phyloP scores from a whole-genome alignment of 2,113 vertebrate genomes.

The Urocynchramus pylzowi region DNA sequence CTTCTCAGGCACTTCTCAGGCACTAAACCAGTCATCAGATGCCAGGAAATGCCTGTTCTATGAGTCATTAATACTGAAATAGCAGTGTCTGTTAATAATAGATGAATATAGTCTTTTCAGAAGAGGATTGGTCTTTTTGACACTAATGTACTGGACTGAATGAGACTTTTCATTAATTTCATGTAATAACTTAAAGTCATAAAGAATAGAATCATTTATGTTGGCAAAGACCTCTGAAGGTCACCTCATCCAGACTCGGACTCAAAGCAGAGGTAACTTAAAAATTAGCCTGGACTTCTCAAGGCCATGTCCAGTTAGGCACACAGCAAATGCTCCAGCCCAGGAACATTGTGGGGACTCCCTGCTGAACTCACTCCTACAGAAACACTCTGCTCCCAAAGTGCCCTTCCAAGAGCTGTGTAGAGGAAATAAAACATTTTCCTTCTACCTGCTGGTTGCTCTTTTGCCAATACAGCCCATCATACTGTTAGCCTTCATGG shows the following conservation, averaged over 20 bases:
- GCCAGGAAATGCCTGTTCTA: neutral
- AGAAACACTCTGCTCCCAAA: neutral
- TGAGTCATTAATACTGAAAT: constrained; percentile 26
- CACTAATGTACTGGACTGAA: neutral
- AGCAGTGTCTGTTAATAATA: constrained; percentile 31
- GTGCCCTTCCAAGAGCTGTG: neutral
- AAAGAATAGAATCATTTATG: neutral
- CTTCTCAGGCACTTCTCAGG: neutral
- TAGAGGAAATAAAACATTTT: neutral
- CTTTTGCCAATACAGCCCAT: neutral
- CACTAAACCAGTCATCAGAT: constrained; percentile 22
- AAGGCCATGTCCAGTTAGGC: neutral
- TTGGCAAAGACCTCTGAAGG: neutral
- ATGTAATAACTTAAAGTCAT: neutral
- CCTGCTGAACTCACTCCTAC: neutral
- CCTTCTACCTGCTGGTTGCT: neutral
- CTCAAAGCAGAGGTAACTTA: neutral
- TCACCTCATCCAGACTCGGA: neutral
- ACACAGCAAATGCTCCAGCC: neutral
- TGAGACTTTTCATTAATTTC: neutral
- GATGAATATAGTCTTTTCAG: neutral
- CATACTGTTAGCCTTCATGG: neutral
- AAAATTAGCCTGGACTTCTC: neutral
- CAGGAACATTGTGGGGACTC: fast-evolving
- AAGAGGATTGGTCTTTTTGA: neutral